A percentile compares a stretch with the other conserved stretches of the same genome.
Evolutionary conservation across 1,140 invertebrate genomes (phyloP).

Genomic region (Drosophila rhopaloa): DNA sequence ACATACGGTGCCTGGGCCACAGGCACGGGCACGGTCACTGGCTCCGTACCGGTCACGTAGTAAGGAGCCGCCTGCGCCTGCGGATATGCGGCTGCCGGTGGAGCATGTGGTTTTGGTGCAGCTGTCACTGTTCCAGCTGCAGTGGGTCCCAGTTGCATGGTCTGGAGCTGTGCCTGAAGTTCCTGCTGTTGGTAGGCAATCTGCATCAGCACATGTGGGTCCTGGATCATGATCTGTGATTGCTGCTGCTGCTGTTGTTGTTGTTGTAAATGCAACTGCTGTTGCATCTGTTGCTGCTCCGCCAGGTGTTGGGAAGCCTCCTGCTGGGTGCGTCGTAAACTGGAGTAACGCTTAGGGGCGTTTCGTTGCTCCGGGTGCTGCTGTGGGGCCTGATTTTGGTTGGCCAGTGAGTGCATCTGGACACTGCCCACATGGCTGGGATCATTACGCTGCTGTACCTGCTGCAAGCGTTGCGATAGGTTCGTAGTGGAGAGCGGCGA

Average conservation of each 20-base stretch:
- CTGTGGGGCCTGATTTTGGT: constrained; percentile 70
- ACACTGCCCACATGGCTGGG: constrained; percentile 83
- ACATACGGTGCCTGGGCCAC: constrained; percentile 62
- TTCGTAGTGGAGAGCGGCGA: constrained; percentile 61
- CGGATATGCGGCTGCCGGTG: constrained; percentile 55
- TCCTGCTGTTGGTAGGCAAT: constrained; percentile 81
- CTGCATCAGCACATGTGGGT: constrained; percentile 80
- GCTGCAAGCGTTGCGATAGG: constrained; percentile 75
- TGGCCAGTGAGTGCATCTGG: constrained; percentile 79
- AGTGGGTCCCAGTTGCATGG: constrained; percentile 60
- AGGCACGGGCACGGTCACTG: constrained; percentile 46
- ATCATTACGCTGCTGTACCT: constrained; percentile 82
- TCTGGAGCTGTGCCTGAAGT: constrained; percentile 77
- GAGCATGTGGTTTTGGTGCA: constrained; percentile 56
- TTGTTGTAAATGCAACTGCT: constrained; percentile 60
- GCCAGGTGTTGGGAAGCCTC: constrained; percentile 62
- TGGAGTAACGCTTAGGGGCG: constrained; percentile 90
- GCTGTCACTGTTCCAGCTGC: constrained; percentile 28
- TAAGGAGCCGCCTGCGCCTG: constrained; percentile 82
- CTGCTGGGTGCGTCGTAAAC: constrained; percentile 87
- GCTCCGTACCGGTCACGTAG: constrained; percentile 72
- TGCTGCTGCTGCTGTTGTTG: constrained; percentile 68
- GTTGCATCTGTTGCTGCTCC: constrained; percentile 67
- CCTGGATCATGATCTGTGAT: constrained; percentile 72
- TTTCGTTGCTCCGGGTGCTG: constrained; percentile 83